A percentile compares a stretch with the other conserved stretches of the same genome.
Evolutionary conservation across 2,797 vertebrate genomes (phyloP).

Genomic region (Buphagus erythrorhynchus): DNA sequence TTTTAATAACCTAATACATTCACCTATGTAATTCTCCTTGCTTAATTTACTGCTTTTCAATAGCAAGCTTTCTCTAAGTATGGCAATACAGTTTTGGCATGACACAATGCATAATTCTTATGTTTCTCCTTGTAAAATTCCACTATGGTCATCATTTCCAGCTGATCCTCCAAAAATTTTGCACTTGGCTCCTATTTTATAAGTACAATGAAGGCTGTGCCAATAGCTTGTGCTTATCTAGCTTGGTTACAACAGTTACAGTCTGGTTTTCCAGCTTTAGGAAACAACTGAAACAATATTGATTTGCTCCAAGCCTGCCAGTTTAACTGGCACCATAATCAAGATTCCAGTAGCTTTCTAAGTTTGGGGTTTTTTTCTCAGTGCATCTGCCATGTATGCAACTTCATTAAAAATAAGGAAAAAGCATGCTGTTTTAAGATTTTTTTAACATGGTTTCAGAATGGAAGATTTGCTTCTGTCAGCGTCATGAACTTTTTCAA

Average conservation of each 20-base stretch:
- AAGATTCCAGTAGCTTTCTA: background rate
- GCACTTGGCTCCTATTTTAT: background rate
- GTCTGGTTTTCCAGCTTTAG: background rate
- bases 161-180: background rate
- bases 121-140: constrained; percentile 14
- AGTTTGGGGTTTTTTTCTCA: rapidly evolving
- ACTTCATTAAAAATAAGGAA: background rate
- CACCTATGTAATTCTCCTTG: background rate
- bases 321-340: background rate
- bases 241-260: background rate
- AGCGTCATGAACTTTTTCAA: background rate
- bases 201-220: background rate
- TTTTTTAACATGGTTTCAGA: background rate
- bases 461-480: background rate
- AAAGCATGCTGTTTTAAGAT: background rate
- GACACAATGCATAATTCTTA: background rate
- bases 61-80: background rate
- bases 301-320: background rate
- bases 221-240: constrained; percentile 6
- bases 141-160: constrained; percentile 10
- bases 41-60: background rate
- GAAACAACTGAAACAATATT: constrained; percentile 15
- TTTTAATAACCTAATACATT: background rate
- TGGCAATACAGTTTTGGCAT: background rate
- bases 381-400: background rate